Conservation (phyloP, 2,888 invertebrate genomes). For the Celastrina argiolus region DNA sequence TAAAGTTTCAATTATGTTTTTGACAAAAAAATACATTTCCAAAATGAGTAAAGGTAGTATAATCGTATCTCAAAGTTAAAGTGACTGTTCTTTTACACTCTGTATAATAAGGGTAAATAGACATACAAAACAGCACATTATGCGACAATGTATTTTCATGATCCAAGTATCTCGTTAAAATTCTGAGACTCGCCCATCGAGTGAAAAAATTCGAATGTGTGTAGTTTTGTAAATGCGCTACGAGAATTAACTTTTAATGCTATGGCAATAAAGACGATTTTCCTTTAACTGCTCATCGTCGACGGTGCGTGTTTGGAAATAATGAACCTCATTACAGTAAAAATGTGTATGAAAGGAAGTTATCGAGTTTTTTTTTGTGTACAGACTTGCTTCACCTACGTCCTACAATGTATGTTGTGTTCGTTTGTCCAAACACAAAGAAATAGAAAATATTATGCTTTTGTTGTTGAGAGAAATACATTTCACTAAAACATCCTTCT, state of each 20-base stretch:
- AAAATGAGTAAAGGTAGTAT: no score
- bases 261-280: not conserved
- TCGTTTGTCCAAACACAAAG: not conserved
- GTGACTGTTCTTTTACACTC: no score
- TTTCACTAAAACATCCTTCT: no score
- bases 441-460: not conserved
- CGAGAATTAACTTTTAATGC: not conserved
- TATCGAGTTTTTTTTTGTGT: not conserved
- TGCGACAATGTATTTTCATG: not conserved
- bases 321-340: conserved; percentile 7
- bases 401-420: not conserved
- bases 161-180: conserved; percentile 5
- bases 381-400: not conserved
- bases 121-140: not conserved
- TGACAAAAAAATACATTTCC: no score
- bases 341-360: not conserved
- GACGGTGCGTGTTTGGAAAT: conserved; percentile 7
- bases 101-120: no score
- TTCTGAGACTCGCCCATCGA: conserved; percentile 9
- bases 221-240: not conserved
- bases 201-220: conserved; percentile 10
- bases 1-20: no score
- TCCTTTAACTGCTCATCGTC: not conserved
- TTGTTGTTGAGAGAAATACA: no score
- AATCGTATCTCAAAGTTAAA: no score